Conservation (phyloP, 2,797 vertebrate species). For the Macropus fuliginosus region DNA sequence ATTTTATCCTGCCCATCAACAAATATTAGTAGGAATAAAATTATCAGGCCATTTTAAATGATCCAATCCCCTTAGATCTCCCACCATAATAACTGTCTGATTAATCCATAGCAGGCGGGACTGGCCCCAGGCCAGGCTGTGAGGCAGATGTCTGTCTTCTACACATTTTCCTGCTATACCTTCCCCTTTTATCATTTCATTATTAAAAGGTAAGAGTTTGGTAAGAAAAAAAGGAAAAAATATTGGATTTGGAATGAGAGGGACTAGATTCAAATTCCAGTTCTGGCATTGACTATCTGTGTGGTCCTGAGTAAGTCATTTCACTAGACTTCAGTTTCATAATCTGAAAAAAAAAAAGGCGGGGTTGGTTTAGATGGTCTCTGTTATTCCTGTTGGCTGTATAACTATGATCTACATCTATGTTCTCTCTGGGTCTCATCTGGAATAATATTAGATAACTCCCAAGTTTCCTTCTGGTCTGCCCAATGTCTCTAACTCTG, state of each 20-base stretch:
- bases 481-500: not conserved
- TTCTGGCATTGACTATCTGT: not conserved
- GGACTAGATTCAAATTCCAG: not conserved
- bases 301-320: not conserved
- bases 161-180: not conserved
- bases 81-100: not conserved
- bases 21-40: conserved; percentile 15
- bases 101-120: not conserved
- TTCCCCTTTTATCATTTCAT: not conserved
- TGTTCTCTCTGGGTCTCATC: not conserved
- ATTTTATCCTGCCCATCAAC: not conserved
- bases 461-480: not conserved
- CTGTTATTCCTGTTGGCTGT: not conserved
- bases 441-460: not conserved
- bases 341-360: not conserved
- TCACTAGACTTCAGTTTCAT: not conserved
- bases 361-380: not conserved
- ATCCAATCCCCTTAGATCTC: conserved; percentile 9
- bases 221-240: not conserved
- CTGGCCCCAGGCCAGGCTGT: not conserved
- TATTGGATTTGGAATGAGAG: not conserved
- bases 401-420: not conserved
- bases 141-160: not conserved
- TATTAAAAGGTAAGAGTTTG: not conserved
- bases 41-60: conserved; percentile 45